Conservation (phyloP, 2,113 vertebrate species). For the Equus przewalskii region DNA sequence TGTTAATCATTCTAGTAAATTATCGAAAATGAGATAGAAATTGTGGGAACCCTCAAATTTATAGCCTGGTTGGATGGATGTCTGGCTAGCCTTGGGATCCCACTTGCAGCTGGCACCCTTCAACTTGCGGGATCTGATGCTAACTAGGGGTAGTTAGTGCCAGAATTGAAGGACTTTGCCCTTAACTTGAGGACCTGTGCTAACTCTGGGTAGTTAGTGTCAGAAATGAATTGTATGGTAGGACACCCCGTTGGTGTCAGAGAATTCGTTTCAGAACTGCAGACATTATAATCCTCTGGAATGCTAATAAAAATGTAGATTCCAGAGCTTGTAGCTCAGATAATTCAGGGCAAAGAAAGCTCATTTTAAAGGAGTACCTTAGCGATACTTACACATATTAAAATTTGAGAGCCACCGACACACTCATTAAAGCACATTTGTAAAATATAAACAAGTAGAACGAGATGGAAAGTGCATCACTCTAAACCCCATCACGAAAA, state of each 20-base stretch:
- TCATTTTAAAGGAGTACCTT: neutral
- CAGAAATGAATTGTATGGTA: neutral
- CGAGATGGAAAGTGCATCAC: neutral
- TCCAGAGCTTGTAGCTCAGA: neutral
- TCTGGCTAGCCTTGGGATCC: too few species aligned
- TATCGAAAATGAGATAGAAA: neutral
- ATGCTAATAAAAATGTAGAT: neutral
- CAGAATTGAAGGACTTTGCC: neutral
- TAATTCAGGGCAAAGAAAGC: neutral
- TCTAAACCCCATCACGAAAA: too few species aligned
- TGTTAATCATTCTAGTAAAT: neutral
- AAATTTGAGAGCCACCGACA: neutral
- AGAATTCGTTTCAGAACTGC: neutral
- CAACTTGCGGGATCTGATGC: neutral
- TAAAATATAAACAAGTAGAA: neutral
- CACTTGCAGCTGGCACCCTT: neutral
- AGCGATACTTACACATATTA: neutral
- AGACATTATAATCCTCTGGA: neutral
- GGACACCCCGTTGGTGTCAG: neutral
- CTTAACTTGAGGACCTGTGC: neutral
- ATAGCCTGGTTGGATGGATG: neutral
- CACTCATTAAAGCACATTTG: rapidly evolving
- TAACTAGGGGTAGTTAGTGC: too few species aligned
- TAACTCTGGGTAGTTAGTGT: neutral
- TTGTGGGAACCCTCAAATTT: too few species aligned